A percentile compares a stretch with the other conserved stretches of the same genome.
Conservation (phyloP, 2,888 invertebrate species). For the Onthophagus sagittarius region DNA sequence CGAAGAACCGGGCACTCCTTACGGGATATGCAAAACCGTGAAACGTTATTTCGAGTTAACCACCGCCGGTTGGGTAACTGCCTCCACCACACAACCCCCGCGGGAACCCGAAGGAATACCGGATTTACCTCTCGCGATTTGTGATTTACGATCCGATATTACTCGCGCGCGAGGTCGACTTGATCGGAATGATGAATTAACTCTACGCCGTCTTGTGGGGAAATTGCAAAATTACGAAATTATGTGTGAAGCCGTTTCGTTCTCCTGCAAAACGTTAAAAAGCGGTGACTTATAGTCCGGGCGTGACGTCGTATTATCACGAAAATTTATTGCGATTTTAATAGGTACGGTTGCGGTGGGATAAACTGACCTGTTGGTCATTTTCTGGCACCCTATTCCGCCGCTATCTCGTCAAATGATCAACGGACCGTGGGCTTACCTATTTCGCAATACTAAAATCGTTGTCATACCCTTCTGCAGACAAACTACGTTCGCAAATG, state of each 20-base stretch:
- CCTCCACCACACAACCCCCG: neutral
- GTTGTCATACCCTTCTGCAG: neutral
- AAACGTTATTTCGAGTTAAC: conserved; percentile 10
- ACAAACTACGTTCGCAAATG: neutral
- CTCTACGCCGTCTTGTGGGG: neutral
- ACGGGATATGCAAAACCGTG: conserved; percentile 5
- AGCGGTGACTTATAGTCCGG: neutral
- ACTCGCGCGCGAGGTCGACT: neutral
- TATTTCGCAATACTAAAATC: neutral
- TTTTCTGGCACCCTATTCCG: neutral
- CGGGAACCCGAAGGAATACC: neutral
- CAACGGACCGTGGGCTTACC: neutral
- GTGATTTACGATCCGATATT: conserved; percentile 12
- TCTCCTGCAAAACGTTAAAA: neutral
- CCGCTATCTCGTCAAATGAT: neutral
- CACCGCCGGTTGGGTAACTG: neutral
- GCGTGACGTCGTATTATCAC: neutral
- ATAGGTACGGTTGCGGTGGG: neutral
- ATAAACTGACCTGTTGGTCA: neutral
- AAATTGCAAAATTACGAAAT: conserved; percentile 2
- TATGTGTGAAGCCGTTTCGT: neutral
- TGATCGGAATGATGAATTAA: conserved; percentile 13
- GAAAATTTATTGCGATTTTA: neutral
- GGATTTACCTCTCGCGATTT: conserved; percentile 9
- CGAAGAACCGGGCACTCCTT: neutral